Conservation (phyloP, 2,797 vertebrate species). For the Anas georgica region DNA sequence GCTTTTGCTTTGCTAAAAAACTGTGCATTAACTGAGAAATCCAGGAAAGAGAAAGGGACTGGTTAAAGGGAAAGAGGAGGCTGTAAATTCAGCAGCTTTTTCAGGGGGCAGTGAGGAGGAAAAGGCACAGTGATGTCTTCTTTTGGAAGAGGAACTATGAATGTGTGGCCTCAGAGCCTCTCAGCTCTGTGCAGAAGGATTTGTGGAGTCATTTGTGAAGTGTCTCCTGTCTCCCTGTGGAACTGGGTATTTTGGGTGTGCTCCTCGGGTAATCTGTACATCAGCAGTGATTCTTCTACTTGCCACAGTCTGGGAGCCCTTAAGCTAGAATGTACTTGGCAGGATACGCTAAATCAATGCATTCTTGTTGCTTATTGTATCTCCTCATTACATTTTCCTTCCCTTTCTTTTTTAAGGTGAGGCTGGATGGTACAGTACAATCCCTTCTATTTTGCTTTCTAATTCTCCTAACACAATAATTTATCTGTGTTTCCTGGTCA, state of each 20-base stretch:
- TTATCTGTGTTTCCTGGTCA: neutral
- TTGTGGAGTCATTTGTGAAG: neutral
- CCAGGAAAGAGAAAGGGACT: neutral
- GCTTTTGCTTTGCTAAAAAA: neutral
- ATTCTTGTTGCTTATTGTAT: fast-evolving
- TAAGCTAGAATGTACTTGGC: neutral
- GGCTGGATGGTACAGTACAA: neutral
- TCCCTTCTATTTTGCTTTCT: neutral
- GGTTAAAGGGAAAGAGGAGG: neutral
- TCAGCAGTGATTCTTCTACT: neutral
- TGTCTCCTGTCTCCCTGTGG: neutral
- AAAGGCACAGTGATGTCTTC: neutral
- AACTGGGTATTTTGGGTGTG: neutral
- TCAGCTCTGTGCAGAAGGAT: neutral
- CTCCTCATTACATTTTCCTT: neutral
- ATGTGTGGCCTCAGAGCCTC: neutral
- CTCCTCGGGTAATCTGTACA: neutral
- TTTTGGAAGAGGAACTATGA: neutral
- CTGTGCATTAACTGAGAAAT: neutral
- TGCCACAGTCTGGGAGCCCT: neutral
- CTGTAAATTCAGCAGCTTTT: neutral
- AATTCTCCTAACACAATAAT: neutral
- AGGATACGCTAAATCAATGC: fast-evolving
- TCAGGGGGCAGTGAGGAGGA: fast-evolving
- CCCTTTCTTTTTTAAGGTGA: neutral